Evolutionary conservation across 2,797 vertebrate species (phyloP).

Genomic region (Cichlasoma orientale): DNA sequence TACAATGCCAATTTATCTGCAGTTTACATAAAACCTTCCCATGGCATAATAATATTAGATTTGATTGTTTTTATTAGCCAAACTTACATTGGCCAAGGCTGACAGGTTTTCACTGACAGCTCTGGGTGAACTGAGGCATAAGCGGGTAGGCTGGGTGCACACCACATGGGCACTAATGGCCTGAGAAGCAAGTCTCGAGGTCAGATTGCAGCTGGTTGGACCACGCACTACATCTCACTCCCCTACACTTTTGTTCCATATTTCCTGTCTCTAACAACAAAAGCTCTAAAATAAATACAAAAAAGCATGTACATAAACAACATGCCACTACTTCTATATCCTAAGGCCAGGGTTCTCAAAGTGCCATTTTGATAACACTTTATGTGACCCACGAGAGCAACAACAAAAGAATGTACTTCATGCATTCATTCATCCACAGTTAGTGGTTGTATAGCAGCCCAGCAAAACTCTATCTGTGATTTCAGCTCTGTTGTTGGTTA

Average conservation of each 20-base stretch:
- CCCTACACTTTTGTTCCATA: background rate
- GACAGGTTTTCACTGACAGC: background rate
- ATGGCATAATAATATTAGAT: background rate
- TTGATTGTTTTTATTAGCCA: background rate
- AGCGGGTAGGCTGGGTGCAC: background rate
- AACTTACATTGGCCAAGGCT: background rate
- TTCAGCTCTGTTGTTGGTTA: background rate
- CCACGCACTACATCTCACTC: background rate
- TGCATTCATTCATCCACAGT: background rate
- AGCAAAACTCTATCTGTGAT: background rate
- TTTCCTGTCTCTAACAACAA: background rate
- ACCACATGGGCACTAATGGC: background rate
- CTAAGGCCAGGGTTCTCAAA: background rate
- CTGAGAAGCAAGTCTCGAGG: background rate
- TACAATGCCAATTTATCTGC: fast-evolving
- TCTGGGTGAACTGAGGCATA: background rate
- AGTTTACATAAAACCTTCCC: background rate
- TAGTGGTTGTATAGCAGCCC: background rate
- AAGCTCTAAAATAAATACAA: background rate
- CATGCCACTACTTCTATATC: background rate
- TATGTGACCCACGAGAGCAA: background rate
- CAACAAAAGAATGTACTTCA: background rate
- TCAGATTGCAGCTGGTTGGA: background rate
- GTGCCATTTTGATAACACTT: too few relatives aligned
- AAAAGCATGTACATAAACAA: background rate